Base-by-base conservation (phyloP, 2,888 invertebrate species). In the Disparrhopalites patrizii region DNA sequence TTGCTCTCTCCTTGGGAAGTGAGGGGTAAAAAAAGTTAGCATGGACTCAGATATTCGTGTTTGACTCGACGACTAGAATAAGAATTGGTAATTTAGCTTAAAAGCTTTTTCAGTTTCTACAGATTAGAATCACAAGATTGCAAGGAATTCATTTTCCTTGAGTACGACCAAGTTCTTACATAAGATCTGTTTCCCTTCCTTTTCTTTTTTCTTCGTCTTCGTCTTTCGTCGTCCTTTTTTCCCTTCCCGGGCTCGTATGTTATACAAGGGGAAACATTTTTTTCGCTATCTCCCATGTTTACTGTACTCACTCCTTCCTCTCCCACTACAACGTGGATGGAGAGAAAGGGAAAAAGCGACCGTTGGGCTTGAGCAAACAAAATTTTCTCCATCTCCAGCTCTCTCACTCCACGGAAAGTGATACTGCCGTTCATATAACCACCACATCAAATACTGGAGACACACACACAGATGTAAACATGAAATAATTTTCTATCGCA, bases 81-180 rank as follows among this genome's bases (percentile, higher is more conserved):
- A 52, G 28, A 52, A 52, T 52, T 52, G 52, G 52, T 52, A 52
- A 52, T 52, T 52, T 52, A 28, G 52, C 28, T 52, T 52, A 52
- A 52, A 52, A 52, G 52, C 52, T 52, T 52, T 52, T 52, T 52
- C 52, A 52, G 52, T 52, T 52, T 52, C 52, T 28, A 25, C n/a
- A 52, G 52, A 52, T 52, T 52, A 52, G 43, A 43, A 43, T 43
- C 43, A n/a, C 8, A 43, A 43, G 43, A 43, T 43, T 43, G 43
- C 43, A 20, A 43, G 43, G 43, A 43, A 43, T 43, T 43, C 43
- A 43, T 43, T 43, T 43, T 43, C 43, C 43, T 5, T 18, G 43
- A 43, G 43, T 43, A 18, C n/a, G n/a, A 43, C 7, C 7, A 43
- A 5, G n/a, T 43, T 10, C 7, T n/a, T n/a, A n/a, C n/a, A n/a